Evolutionary conservation across 2,797 vertebrate genomes (phyloP).

Genomic region (Phrynocephalus forsythii): DNA sequence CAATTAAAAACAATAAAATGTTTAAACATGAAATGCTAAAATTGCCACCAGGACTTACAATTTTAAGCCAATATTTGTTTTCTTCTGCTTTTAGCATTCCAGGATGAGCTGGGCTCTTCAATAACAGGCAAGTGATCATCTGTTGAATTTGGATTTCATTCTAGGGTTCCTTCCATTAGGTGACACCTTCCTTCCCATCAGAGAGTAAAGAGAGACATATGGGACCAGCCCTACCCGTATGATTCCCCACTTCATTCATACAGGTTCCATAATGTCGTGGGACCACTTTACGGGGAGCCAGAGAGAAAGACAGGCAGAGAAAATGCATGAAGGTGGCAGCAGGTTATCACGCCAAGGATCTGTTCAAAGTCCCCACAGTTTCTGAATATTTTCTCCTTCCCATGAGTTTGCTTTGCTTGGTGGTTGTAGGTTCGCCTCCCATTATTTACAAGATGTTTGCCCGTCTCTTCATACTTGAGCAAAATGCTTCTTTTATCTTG

Average conservation of each 20-base stretch:
- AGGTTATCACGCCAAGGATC: neutral
- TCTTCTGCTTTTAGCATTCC: slow-evolving; percentile 15
- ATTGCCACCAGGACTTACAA: neutral
- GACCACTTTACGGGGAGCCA: neutral
- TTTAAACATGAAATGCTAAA: too few species aligned
- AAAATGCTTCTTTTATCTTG: too few species aligned
- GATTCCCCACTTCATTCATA: neutral
- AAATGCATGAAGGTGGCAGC: neutral
- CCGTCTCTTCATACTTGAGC: too few species aligned
- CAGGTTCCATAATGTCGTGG: neutral
- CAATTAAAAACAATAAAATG: too few species aligned
- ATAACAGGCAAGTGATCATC: slow-evolving; percentile 22
- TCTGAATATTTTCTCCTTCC: neutral
- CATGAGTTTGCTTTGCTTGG: too few species aligned
- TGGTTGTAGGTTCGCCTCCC: too few species aligned
- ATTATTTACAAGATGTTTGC: too few species aligned
- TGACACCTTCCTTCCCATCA: neutral
- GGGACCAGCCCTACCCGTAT: neutral
- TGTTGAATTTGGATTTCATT: neutral
- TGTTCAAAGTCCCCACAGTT: neutral
- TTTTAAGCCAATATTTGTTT: slow-evolving; percentile 2
- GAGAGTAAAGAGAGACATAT: neutral
- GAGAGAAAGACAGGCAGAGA: too few species aligned
- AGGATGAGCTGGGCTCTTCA: neutral
- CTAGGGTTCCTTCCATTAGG: neutral